These are phyloP conservation scores for Nannospalax galili DNA, from an alignment of 2,113 vertebrate genomes.

Conservation along the genomic window DNA sequence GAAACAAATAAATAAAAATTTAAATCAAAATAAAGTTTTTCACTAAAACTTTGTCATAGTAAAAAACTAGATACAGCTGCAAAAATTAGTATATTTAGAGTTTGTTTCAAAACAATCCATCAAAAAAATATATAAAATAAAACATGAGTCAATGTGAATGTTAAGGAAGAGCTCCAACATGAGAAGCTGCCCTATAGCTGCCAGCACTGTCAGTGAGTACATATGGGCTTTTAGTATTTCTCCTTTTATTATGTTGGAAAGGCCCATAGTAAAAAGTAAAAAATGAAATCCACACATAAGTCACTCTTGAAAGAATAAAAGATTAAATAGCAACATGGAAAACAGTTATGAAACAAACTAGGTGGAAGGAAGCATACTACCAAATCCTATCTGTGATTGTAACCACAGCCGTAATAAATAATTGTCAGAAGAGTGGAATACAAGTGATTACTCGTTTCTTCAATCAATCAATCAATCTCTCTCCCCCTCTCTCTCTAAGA, in stretches of 20 bases:
- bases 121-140: slow-evolving; percentile 13
- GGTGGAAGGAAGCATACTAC: not conserved
- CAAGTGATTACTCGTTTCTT: not conserved
- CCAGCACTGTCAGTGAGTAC: rapidly evolving
- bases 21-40: not conserved
- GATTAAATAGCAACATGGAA: not conserved
- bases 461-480: no score
- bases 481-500: not conserved
- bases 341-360: not conserved
- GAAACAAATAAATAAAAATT: no score
- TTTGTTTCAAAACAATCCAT: not conserved
- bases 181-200: not conserved
- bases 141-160: not conserved
- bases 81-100: not conserved
- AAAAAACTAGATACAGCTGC: not conserved
- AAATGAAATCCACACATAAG: not conserved
- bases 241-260: not conserved
- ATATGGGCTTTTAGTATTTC: not conserved
- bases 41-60: not conserved
- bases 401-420: not conserved
- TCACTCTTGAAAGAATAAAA: not conserved
- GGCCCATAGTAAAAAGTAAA: not conserved
- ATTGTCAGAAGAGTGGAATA: not conserved
- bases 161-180: not conserved
- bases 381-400: not conserved